These are phyloP conservation scores for Muraenolepis orangiensis DNA, from an alignment of 2,797 vertebrate species.

Conservation along the genomic window DNA sequence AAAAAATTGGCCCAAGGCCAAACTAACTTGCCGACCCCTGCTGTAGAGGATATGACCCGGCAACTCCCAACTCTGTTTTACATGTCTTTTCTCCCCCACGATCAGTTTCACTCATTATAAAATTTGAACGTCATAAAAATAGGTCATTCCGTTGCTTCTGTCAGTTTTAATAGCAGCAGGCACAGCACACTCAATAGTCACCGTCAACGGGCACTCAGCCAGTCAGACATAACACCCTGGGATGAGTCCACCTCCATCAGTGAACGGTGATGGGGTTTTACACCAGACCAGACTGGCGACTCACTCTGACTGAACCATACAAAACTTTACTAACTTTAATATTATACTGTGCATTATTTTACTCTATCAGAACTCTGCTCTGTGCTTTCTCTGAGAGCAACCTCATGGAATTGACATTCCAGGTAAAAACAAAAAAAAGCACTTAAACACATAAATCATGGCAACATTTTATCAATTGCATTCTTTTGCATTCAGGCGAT, in stretches of 20 bases:
- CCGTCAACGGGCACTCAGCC: too few species aligned
- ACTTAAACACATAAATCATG: background rate
- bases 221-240: background rate
- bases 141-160: background rate
- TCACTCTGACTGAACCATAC: too few species aligned
- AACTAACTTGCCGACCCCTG: too few species aligned
- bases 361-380: background rate
- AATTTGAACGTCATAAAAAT: too few species aligned
- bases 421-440: background rate
- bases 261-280: background rate
- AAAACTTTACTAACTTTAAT: background rate
- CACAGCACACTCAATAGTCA: too few species aligned
- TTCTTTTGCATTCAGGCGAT: background rate
- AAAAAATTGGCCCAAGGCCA: too few species aligned
- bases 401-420: background rate
- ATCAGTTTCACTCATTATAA: background rate
- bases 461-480: background rate
- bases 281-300: too few species aligned
- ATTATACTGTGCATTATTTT: too few species aligned
- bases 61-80: background rate
- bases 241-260: background rate
- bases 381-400: background rate
- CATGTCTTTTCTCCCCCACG: background rate
- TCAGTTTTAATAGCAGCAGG: background rate
- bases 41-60: background rate